phyloP scores from a whole-genome alignment of 2,113 vertebrate genomes.

The Coreoperca whiteheadi region DNA sequence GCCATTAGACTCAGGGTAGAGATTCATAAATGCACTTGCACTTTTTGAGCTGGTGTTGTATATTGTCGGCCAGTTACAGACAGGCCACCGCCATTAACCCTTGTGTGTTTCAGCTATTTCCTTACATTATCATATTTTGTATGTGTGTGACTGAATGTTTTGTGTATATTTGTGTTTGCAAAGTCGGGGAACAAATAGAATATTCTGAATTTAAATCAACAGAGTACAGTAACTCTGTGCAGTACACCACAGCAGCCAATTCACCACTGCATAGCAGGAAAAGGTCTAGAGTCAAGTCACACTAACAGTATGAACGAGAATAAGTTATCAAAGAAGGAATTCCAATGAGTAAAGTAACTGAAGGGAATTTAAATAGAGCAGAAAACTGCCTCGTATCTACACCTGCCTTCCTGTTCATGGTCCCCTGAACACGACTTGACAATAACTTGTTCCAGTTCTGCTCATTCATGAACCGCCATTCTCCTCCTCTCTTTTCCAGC shows the following conservation, averaged over 20 bases:
- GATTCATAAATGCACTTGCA: neutral
- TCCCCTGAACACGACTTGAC: constrained; percentile 6
- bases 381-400: constrained; percentile 9
- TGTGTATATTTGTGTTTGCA: neutral
- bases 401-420: neutral
- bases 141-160: neutral
- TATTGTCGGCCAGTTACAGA: neutral
- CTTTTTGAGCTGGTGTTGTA: neutral
- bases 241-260: neutral
- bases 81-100: neutral
- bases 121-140: neutral
- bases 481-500: constrained; percentile 80
- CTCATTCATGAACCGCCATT: neutral
- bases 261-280: neutral
- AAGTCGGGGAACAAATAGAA: no score
- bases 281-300: neutral
- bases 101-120: neutral
- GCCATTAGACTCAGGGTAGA: neutral
- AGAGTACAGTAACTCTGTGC: neutral
- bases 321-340: neutral
- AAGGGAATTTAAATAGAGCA: constrained; percentile 38
- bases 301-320: neutral
- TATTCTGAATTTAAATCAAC: neutral
- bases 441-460: neutral
- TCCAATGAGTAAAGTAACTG: neutral